Percentiles rank a stretch among this genome's conserved stretches.
Evolutionary conservation across 92 coral and sea anemone species (phyloP).

Genomic region (Epizoanthus fatuus): DNA sequence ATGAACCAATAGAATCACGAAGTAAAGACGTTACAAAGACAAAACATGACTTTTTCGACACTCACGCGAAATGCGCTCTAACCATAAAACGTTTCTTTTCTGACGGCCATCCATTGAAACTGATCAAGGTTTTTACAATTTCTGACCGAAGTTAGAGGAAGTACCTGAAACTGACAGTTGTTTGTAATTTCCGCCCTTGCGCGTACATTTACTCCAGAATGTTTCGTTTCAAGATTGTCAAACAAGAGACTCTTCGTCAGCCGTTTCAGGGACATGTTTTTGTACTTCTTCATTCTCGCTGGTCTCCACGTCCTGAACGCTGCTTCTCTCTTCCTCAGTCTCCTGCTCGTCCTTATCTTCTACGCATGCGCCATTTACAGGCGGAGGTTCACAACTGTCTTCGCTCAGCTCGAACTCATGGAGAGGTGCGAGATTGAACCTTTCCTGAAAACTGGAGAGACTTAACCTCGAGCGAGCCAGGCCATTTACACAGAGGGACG

Average conservation of each 20-base stretch:
- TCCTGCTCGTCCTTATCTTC: slow-evolving; percentile 6
- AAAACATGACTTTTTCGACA: no score
- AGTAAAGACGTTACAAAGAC: no score
- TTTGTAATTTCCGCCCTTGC: no score
- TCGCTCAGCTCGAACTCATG: slow-evolving; percentile 1
- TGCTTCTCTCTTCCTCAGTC: slow-evolving; percentile 13
- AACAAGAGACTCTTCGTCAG: not conserved
- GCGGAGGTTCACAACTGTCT: not conserved
- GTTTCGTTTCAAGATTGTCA: not conserved
- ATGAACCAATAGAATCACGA: no score
- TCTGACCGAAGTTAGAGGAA: no score
- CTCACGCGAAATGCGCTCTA: no score
- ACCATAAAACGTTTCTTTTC: no score
- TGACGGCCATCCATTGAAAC: no score
- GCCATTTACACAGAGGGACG: not conserved
- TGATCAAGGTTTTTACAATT: no score
- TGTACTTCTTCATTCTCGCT: not conserved
- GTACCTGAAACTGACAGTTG: no score
- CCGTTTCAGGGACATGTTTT: not conserved
- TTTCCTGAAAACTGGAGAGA: slow-evolving; percentile 8
- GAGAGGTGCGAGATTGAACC: slow-evolving; percentile 9
- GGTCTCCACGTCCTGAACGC: not conserved
- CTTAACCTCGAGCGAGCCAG: slow-evolving; percentile 2
- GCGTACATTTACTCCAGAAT: no score
- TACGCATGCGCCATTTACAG: slow-evolving; percentile 9